A percentile compares a stretch with the other conserved stretches of the same genome.
Conservation (phyloP, 2,888 invertebrate genomes). For the Palloptera scutellata region DNA sequence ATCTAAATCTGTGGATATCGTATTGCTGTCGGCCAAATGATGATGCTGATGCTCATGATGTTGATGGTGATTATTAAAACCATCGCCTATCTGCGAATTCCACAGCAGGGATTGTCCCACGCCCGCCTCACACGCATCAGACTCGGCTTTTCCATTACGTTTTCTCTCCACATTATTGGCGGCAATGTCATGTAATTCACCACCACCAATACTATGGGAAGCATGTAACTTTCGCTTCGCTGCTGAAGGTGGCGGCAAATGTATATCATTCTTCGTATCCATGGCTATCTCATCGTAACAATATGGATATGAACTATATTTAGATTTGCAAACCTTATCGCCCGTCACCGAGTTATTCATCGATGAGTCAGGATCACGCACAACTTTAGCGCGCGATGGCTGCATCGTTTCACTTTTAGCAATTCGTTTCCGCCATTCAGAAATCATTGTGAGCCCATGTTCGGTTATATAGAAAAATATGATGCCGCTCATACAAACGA, state of each 20-base stretch:
- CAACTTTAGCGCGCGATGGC: constrained; percentile 71
- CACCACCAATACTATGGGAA: background rate
- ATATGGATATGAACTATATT: constrained; percentile 88
- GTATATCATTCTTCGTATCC: constrained; percentile 73
- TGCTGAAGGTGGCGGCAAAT: constrained; percentile 47
- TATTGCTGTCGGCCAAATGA: constrained; percentile 54
- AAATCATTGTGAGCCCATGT: constrained; percentile 78
- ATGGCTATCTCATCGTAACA: constrained; percentile 86
- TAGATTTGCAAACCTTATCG: constrained; percentile 82
- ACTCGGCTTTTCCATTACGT: constrained; percentile 39
- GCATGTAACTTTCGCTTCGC: constrained; percentile 36
- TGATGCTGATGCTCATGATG: constrained; percentile 47
- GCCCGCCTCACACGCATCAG: constrained; percentile 47
- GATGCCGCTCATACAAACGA: constrained; percentile 76
- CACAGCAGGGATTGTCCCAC: constrained; percentile 56
- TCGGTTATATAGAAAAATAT: constrained; percentile 91
- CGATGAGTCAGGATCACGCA: constrained; percentile 71
- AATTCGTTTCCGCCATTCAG: constrained; percentile 80
- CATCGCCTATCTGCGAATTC: constrained; percentile 52
- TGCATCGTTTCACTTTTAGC: constrained; percentile 73
- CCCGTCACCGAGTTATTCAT: constrained; percentile 60
- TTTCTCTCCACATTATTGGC: constrained; percentile 29
- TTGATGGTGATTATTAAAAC: constrained; percentile 49
- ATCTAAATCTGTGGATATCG: constrained; percentile 58
- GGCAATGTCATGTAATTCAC: constrained; percentile 10